Evolutionary conservation across 2,113 vertebrate genomes (phyloP).

Genomic region (Kryptolebias marmoratus): DNA sequence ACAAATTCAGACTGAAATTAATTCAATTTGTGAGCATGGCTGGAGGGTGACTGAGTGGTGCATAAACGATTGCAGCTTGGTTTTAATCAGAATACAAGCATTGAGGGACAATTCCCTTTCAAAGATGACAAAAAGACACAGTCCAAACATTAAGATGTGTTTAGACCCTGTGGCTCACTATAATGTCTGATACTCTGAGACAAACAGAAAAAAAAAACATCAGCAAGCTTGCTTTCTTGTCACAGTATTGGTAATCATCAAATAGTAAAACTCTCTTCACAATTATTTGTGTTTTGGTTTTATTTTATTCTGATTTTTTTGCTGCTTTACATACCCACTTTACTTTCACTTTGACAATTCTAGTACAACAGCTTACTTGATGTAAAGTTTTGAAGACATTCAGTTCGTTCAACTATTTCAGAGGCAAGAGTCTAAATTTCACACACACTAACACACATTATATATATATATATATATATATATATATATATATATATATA

Average conservation of each 20-base stretch:
- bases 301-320: too few species aligned
- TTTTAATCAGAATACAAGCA: constrained; percentile 56
- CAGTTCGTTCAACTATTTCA: neutral
- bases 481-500: too few species aligned
- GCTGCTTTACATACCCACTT: neutral
- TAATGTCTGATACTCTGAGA: neutral
- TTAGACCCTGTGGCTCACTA: constrained; percentile 6
- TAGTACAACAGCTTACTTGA: neutral
- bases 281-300: too few species aligned
- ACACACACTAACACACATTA: too few species aligned
- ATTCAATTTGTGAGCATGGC: constrained; percentile 75
- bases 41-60: constrained; percentile 61
- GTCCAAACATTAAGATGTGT: constrained; percentile 23
- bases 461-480: too few species aligned
- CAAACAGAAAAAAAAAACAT: constrained; percentile 22
- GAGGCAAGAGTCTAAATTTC: neutral
- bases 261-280: too few species aligned
- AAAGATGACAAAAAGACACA: constrained; percentile 40
- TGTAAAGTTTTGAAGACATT: neutral
- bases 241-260: neutral
- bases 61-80: constrained; percentile 43
- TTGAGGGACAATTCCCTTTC: constrained; percentile 36
- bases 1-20: constrained; percentile 78
- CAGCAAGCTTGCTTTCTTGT: neutral
- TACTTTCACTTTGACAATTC: neutral